These are phyloP conservation scores for Pterois miles DNA, from an alignment of 2,797 vertebrate genomes.

Conservation along the genomic window DNA sequence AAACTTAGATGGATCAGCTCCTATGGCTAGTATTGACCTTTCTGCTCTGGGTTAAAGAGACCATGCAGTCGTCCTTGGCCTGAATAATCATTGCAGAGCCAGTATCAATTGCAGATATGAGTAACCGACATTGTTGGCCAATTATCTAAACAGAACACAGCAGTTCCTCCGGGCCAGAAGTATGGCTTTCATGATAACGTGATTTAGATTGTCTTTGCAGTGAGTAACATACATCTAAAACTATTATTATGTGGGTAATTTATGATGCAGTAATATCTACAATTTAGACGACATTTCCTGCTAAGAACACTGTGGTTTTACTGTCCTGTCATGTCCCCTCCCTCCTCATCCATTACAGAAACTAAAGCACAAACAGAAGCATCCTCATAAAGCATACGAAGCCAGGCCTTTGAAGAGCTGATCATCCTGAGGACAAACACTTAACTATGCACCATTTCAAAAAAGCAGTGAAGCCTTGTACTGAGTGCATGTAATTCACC, in stretches of 20 bases:
- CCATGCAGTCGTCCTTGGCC: slow-evolving; percentile 52
- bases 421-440: slow-evolving; percentile 63
- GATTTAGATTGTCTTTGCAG: slow-evolving; percentile 19
- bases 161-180: slow-evolving; percentile 1
- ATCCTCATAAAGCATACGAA: slow-evolving; percentile 48
- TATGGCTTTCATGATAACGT: neutral
- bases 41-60: slow-evolving; percentile 53
- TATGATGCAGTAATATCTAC: slow-evolving; percentile 18
- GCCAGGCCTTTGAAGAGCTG: slow-evolving; percentile 66
- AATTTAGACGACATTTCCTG: slow-evolving; percentile 34
- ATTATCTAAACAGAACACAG: slow-evolving; percentile 23
- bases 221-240: slow-evolving; percentile 24
- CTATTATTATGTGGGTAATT: slow-evolving; percentile 23
- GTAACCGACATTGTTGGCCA: slow-evolving; percentile 7
- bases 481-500: slow-evolving; percentile 59
- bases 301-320: too few species aligned
- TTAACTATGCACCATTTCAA: slow-evolving; percentile 68
- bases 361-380: slow-evolving; percentile 54
- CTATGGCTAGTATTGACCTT: slow-evolving; percentile 61
- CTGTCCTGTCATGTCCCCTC: slow-evolving; percentile 31
- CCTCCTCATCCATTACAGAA: slow-evolving; percentile 29
- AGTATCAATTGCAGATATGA: slow-evolving; percentile 41
- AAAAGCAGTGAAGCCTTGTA: slow-evolving; percentile 42
- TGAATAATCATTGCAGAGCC: slow-evolving; percentile 46
- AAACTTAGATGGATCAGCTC: slow-evolving; percentile 53